Evolutionary conservation across 2,113 vertebrate species (phyloP).

Genomic region (Sinocyclocheilus grahami): DNA sequence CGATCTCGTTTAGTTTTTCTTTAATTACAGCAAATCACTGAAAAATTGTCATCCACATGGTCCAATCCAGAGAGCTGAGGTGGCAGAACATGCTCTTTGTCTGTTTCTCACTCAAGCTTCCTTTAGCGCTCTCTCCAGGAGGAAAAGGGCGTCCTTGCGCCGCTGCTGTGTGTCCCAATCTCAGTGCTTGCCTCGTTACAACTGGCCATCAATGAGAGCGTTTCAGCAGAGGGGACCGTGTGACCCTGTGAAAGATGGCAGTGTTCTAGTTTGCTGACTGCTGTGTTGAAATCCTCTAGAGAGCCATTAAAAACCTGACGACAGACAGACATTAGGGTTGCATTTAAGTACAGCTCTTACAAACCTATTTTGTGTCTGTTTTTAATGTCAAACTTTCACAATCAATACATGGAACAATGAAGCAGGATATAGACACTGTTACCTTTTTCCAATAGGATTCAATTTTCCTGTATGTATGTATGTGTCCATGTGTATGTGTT

Average conservation of each 20-base stretch:
- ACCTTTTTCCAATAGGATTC: neutral
- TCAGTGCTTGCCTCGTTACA: neutral
- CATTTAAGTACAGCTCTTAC: neutral
- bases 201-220: neutral
- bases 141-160: neutral
- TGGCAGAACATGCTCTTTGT: neutral
- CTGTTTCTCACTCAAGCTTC: constrained; percentile 1
- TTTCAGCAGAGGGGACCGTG: neutral
- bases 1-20: neutral
- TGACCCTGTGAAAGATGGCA: constrained; percentile 3
- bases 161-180: neutral
- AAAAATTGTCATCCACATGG: neutral
- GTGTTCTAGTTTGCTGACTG: constrained; percentile 28
- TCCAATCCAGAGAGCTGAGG: neutral
- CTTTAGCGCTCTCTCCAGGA: neutral
- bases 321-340: constrained; percentile 11
- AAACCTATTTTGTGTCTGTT: neutral
- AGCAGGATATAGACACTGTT: neutral
- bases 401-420: neutral
- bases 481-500: neutral
- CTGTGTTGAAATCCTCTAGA: constrained; percentile 11
- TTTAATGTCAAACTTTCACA: neutral
- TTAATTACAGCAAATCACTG: neutral
- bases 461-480: neutral
- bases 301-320: constrained; percentile 20